Base-by-base conservation (phyloP, 2,797 vertebrate genomes). In the Poecilia wingei region DNA sequence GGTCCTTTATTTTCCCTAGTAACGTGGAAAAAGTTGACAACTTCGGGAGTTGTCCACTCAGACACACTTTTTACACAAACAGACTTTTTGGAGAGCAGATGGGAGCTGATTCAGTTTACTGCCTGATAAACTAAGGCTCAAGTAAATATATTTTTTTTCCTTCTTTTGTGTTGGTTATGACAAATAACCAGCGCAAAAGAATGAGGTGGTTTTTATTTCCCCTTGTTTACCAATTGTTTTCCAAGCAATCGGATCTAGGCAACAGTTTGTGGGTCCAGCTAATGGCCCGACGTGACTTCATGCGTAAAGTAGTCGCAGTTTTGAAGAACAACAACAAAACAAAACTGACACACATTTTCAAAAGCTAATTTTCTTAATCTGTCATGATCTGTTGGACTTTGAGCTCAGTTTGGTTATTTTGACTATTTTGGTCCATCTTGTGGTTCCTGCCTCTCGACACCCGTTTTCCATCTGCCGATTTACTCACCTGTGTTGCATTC, bases 41-140 rank as follows among this genome's bases (percentile, higher is more conserved):
- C 72, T 83, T 85, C n/a, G 64, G 85, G 78, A 89, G 79, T 86
- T 87, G 57, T 89, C 91, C 91, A 88, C 90, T 93, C 90, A 94
- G 84, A 92, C 91, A 94, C 92, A 86, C 81, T 53, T 73, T 82
- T 87, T 49, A 71, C 46, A 84, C 33, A n/a, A 66, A 68, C 36
- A 68, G 3, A 22, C 8, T 41, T 68, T 57, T 39, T 61, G 57
- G 64, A 5, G 41, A 68, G 36, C 8, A 10, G 36, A 64, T 36
- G 33, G 61, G 3, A 3, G 36, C 6, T 64, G 33, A 8, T 66
- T 66, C 10, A 20, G 64, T 66, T 66, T 31, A 66, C 8, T 66
- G 36, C 7, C 64, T 66, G 33, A 36, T 66, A 66, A 25, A 9
- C 8, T 22, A 36, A 20, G 20, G 36, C 36, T 68, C 36, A 22